Evolutionary conservation across 2,888 invertebrate species (phyloP), one percentile per base, ranked within the genome.

Genomic region (Drosophila mimetica): DNA sequence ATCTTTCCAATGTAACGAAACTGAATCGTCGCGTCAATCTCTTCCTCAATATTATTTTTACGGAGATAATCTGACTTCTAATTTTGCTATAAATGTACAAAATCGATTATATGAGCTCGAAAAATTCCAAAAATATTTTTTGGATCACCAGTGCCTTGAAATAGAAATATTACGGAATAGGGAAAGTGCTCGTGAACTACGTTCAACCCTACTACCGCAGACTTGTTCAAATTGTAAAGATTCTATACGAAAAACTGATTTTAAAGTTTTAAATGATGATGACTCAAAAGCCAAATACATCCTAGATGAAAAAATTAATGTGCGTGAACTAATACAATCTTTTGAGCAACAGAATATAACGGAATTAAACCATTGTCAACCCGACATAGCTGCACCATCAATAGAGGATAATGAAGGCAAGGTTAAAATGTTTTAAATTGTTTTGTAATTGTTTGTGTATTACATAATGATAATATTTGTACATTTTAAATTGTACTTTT

Each of bases 331-430:
- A 32, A 94, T 95, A 50, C 92, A 93, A 69, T 93, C 93, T 75
- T 95, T 94, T 77, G 94, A 95, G 79, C 93, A 94, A 79, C 93
- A 93, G n/a, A 92, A 93, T 5, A 7, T 71, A 7, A 44, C 14
- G 20, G 71, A 86, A 70, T n/a, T 20, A 8, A 44, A 5, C 9
- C 22, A 41, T 18, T 20, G 14, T 32, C 9, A 9, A 25, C 14
- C 28, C n/a, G 11, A 48, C 22, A 9, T 18, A 34, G 11, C 11
- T 2, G 9, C 22, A 20, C 16, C 30, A 30, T n/a, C 32, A 28
- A 28, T 9, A n/a, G 2, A 28, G 7, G 25, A 13, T 18, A 20
- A 39, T 32, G 16, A 42, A 71, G 71, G 71, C 61, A 71, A 71
- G 71, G 34, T 8, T 28, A 16, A 28, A 25, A 32, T 61, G 46